A percentile compares a stretch with the other conserved stretches of the same genome.
Evolutionary conservation across 2,113 vertebrate genomes (phyloP).

Genomic region (Salvelinus namaycush): DNA sequence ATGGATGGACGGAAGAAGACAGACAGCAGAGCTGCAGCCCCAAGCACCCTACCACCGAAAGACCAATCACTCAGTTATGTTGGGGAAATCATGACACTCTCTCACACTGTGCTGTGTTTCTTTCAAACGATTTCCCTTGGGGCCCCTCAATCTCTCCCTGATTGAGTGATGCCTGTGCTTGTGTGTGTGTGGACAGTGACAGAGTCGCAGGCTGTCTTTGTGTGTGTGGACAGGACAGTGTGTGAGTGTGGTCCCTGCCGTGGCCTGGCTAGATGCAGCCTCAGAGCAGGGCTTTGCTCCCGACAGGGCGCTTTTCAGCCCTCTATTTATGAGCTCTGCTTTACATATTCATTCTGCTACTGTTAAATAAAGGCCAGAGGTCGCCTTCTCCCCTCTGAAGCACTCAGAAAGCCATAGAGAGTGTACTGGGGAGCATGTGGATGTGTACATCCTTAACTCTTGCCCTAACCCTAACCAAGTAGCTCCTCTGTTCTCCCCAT

Average conservation of each 20-base stretch:
- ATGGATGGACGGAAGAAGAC: background rate
- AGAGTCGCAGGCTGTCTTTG: slow-evolving; percentile 14
- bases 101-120: slow-evolving; percentile 47
- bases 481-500: too few species aligned
- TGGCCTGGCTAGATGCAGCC: slow-evolving; percentile 41
- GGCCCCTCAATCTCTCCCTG: slow-evolving; percentile 42
- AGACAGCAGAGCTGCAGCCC: background rate
- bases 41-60: too few species aligned
- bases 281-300: slow-evolving; percentile 60
- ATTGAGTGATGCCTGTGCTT: slow-evolving; percentile 31
- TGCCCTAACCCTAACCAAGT: too few species aligned
- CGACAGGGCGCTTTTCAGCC: slow-evolving; percentile 72
- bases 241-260: slow-evolving; percentile 15
- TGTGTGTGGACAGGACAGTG: slow-evolving; percentile 34
- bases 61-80: background rate
- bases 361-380: slow-evolving; percentile 67
- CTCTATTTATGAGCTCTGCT: slow-evolving; percentile 74
- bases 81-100: slow-evolving; percentile 24
- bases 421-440: too few species aligned
- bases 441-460: too few species aligned
- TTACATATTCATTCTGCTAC: slow-evolving; percentile 77
- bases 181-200: slow-evolving; percentile 11
- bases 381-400: slow-evolving; percentile 40
- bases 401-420: too few species aligned
- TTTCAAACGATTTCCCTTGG: slow-evolving; percentile 62